Evolutionary conservation across 2,888 invertebrate species (phyloP), one percentile per base, ranked within the genome.

Genomic region (Beris chalybata): DNA sequence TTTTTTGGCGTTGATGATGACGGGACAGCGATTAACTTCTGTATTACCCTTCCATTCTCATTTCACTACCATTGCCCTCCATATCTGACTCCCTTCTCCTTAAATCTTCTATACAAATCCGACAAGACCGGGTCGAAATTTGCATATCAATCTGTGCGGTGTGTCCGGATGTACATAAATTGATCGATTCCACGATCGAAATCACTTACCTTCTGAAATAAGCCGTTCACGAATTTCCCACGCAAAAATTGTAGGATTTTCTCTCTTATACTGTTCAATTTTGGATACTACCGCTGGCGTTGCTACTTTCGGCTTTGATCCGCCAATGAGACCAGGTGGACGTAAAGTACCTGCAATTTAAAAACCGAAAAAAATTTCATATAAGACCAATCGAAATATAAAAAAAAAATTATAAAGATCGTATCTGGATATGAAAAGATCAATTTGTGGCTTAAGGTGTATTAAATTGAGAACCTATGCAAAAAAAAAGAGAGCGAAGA

Each of bases 221-320:
- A 97, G 89, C 80, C 95, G 86, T 82, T 98, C 97, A 67, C 97
- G 86, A 73, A 97, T 97, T 86, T 98, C 97, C 97, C 97, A 98
- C 55, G 97, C 97, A 81, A 97, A 98, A 77, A 97, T 97, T 69
- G 97, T 97, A 4, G 97, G 97, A 82, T 97, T 97, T 81, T 97
- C 97, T 74, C 95, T 83, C 84, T 97, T 97, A 86, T 97, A 97
- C 81, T 96, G 94, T 82, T 97, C 97, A 77, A 97, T 97, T 85
- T 97, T 97, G 71, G 95, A 92, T 69, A 97, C 97, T 61, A 97
- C 97, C 12, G 93, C 91, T 29, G 97, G 97, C 38, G 97, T 97
- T 66, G 97, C 97, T 67, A 97, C 97, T 83, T 97, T 97, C 4
- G 96, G 96, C 82, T 97, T 97, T 81, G 95, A 95, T 71, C 97